phyloP scores from a whole-genome alignment of 1,140 invertebrate species.

The Stegodyphus mimosarum region DNA sequence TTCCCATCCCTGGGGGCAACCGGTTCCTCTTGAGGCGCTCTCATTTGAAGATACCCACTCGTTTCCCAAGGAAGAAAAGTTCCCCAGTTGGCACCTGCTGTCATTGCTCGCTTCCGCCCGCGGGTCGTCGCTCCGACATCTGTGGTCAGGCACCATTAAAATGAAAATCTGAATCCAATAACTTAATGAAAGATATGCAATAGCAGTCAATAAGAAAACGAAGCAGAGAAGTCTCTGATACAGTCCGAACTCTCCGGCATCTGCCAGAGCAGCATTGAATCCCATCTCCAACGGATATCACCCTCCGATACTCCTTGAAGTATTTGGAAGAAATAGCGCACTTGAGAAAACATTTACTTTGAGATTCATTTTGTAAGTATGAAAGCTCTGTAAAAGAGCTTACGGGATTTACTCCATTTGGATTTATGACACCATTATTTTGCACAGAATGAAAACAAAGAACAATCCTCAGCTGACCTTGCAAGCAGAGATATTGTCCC shows the following conservation, averaged over 20 bases:
- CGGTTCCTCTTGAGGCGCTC: background rate
- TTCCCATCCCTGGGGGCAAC: conserved; percentile 55
- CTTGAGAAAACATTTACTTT: background rate
- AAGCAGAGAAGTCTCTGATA: conserved; percentile 58
- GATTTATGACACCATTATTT: background rate
- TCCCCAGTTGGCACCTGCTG: background rate
- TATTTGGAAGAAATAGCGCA: background rate
- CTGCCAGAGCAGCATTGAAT: conserved; percentile 50
- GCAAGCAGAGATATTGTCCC: conserved; percentile 6
- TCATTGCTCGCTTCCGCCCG: background rate
- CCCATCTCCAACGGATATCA: conserved; percentile 21
- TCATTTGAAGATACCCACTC: background rate
- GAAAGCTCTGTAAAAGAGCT: background rate
- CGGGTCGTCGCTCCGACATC: conserved; percentile 38
- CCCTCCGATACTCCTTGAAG: background rate
- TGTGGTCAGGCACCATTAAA: conserved; percentile 62
- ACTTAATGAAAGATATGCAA: conserved; percentile 55
- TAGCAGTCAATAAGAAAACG: conserved; percentile 50
- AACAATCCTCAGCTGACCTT: conserved; percentile 6
- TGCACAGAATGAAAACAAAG: background rate
- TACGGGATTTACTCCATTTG: background rate
- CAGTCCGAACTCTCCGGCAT: conserved; percentile 59
- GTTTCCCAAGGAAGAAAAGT: conserved; percentile 14
- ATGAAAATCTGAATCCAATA: conserved; percentile 65
- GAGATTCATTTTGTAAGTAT: background rate